A percentile compares a stretch with the other conserved stretches of the same genome.
phyloP scores from a whole-genome alignment of 2,888 invertebrate species.

The Sylvicola cinctus region DNA sequence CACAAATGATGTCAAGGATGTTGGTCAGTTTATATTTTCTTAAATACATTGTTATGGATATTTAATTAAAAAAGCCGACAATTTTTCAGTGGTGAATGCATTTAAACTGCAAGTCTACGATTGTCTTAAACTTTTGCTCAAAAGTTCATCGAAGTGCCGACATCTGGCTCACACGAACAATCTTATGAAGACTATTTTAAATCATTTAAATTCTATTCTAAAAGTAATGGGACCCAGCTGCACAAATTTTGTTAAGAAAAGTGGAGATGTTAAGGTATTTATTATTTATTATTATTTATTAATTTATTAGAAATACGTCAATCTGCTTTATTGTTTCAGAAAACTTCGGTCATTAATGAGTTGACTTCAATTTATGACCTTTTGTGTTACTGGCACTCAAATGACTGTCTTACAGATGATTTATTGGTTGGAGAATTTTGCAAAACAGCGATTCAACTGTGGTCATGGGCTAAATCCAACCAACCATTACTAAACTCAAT shows the following conservation, averaged over 20 bases:
- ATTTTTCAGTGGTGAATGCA: too few species aligned
- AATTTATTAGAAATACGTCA: too few species aligned
- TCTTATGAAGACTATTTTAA: constrained; percentile 13
- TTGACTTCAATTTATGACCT: constrained; percentile 15
- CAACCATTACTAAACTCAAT: constrained; percentile 13
- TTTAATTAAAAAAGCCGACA: too few species aligned
- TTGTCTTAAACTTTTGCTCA: constrained; percentile 16
- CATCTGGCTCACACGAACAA: constrained; percentile 11
- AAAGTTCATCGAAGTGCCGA: constrained; percentile 13
- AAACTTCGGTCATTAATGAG: constrained; percentile 15
- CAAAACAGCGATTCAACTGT: constrained; percentile 14
- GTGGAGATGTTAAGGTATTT: constrained; percentile 15
- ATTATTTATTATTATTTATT: too few species aligned
- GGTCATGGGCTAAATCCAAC: constrained; percentile 22
- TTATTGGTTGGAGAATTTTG: constrained; percentile 10
- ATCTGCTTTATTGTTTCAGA: too few species aligned
- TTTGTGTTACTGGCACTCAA: constrained; percentile 17
- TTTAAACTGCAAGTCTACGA: constrained; percentile 15
- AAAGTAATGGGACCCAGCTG: constrained; percentile 14
- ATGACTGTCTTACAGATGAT: constrained; percentile 14
- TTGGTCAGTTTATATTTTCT: too few species aligned
- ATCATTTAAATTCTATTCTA: constrained; percentile 15
- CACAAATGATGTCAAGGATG: too few species aligned
- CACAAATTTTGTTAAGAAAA: constrained; percentile 16
- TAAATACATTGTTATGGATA: too few species aligned